phyloP scores from a whole-genome alignment of 2,113 vertebrate genomes.

The Isichthys henryi region DNA sequence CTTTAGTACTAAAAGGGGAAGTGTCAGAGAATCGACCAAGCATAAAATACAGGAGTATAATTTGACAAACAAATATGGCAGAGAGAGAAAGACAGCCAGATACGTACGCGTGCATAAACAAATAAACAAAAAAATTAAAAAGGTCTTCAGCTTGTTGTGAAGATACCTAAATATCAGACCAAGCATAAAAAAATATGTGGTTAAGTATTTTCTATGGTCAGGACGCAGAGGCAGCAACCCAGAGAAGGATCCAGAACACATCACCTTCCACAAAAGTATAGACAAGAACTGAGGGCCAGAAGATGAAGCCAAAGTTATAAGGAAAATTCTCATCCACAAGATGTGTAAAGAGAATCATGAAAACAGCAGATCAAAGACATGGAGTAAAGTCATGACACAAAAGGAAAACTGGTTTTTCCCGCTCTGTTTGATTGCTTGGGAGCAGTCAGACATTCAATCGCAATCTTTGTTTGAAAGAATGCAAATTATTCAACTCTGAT shows the following conservation, averaged over 20 bases:
- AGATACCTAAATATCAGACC: not conserved
- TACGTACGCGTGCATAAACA: not conserved
- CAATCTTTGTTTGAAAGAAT: not conserved
- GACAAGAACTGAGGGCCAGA: not conserved
- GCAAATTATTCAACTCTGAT: not conserved
- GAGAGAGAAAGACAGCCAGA: not conserved
- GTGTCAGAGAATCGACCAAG: not conserved
- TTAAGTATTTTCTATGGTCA: not conserved
- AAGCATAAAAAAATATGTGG: not conserved
- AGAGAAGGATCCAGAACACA: not conserved
- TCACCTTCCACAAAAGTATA: not conserved
- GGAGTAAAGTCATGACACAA: not conserved
- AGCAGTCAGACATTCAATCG: not conserved
- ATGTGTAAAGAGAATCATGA: not conserved
- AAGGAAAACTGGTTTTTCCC: not conserved
- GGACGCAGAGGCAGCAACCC: not conserved
- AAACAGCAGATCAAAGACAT: not conserved
- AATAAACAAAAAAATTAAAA: not conserved
- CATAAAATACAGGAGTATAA: not conserved
- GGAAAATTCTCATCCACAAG: not conserved
- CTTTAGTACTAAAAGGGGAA: not conserved
- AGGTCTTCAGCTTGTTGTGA: not conserved
- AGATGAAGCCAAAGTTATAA: not conserved
- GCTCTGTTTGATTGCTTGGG: not conserved
- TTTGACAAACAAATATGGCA: not conserved